Percentiles rank a stretch among this genome's conserved stretches.
These are phyloP conservation scores for Megathymus violae DNA, from an alignment of 1,140 invertebrate genomes.

Conservation along the genomic window DNA sequence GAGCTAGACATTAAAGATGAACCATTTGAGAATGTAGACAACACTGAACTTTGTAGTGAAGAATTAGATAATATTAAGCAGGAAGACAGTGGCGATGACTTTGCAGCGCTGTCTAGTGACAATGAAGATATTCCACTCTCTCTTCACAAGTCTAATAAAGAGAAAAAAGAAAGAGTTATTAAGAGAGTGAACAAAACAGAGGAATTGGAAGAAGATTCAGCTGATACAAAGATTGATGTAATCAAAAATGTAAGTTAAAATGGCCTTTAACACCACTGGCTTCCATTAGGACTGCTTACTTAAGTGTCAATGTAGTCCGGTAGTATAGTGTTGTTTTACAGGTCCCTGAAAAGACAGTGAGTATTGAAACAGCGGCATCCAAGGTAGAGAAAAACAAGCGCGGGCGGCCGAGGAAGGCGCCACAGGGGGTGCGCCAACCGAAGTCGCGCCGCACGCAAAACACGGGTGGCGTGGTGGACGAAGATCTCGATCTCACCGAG, in stretches of 20 bases:
- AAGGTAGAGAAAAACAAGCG: conserved; percentile 19
- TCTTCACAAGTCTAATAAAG: conserved; percentile 50
- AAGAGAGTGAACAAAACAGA: conserved; percentile 33
- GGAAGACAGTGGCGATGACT: conserved; percentile 42
- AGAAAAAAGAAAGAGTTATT: conserved; percentile 36
- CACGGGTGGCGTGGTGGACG: conserved; percentile 42
- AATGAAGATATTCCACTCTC: conserved; percentile 50
- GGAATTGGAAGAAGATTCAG: conserved; percentile 1
- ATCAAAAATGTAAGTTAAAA: conserved; percentile 13
- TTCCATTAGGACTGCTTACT: too few relatives aligned
- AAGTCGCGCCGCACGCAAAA: conserved; percentile 43
- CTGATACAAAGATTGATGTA: conserved; percentile 8
- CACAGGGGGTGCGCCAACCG: background rate
- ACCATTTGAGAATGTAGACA: conserved; percentile 31
- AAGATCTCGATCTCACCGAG: conserved; percentile 57
- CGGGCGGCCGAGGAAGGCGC: conserved; percentile 17
- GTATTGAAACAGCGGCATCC: background rate
- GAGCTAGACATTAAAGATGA: conserved; percentile 44
- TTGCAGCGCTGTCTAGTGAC: conserved; percentile 39
- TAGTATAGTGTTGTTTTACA: background rate
- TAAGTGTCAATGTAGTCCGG: too few relatives aligned
- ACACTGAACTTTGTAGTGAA: conserved; percentile 31
- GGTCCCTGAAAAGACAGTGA: background rate
- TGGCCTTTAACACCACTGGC: too few relatives aligned
- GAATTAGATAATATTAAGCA: conserved; percentile 43